Evolutionary conservation across 1,140 invertebrate species (phyloP), one percentile per base, ranked within the genome.

Genomic region (Bilobella aurantiaca): DNA sequence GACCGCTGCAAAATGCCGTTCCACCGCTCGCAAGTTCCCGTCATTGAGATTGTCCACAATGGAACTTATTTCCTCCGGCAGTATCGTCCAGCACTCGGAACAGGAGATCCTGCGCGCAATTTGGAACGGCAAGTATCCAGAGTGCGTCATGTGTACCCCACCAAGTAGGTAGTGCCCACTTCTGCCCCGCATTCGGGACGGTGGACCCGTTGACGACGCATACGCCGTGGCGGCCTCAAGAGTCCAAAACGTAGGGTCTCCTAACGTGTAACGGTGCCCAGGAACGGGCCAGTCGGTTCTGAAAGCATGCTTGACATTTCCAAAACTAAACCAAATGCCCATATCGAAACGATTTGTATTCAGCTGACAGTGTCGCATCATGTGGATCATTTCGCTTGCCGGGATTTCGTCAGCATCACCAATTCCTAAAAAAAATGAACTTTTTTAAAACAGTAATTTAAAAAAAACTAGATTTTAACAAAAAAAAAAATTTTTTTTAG

Each of bases 381-480:
- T 62, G n/a, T 37, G 29, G n/a, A 62, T 27, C 29, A 46, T 62
- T 34, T 62, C 25, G 8, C 59, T 30, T 14, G 5, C 14, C 3
- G 59, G 59, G 25, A 62, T 27, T 37, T 62, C 59, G 42, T 62
- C 59, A 23, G 37, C 59, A 46, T 62, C 59, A 27, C 59, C 59
- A 37, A 62, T 37, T 8, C 59, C 59, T 62, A 23, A 59, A 59
- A 59, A 53, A 53, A 16, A 42, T 42, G 8, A n/a, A n/a, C 37
- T 42, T 42, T 42, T 42, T 42, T 42, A 42, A 42, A 42, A 42
- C 8, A 8, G 8, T n/a, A 42, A 42, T 42, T 42, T 53, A 53
- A 53, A 53, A 53, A 23, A 53, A 53, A 23, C 25, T 3, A 53
- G 25, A 23, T 23, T 53, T 3, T 53, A 14, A 23, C 25, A 18